A percentile compares a stretch with the other conserved stretches of the same genome.
These are phyloP conservation scores for Tautogolabrus adspersus DNA, from an alignment of 2,113 vertebrate species.

Conservation along the genomic window DNA sequence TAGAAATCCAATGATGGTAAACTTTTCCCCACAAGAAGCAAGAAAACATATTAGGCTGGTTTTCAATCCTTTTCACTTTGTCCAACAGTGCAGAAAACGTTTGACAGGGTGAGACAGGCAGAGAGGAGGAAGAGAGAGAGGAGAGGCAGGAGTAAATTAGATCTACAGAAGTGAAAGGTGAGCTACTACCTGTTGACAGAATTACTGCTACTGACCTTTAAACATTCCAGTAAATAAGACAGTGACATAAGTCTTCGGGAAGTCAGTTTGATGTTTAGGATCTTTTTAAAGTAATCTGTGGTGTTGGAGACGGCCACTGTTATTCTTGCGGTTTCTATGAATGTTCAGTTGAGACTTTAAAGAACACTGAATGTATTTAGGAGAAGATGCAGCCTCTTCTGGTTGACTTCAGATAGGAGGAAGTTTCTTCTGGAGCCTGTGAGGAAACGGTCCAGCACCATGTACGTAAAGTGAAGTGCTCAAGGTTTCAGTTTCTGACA, in stretches of 20 bases:
- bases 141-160: slow-evolving; percentile 49
- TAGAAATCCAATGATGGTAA: background rate
- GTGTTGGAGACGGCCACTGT: background rate
- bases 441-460: background rate
- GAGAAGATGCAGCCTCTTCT: background rate
- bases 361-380: background rate
- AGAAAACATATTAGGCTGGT: background rate
- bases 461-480: slow-evolving; percentile 21
- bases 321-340: background rate
- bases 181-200: slow-evolving; percentile 20
- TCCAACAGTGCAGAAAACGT: slow-evolving; percentile 35
- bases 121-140: slow-evolving; percentile 36
- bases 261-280: background rate
- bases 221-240: background rate
- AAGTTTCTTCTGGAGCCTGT: slow-evolving; percentile 36
- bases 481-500: slow-evolving; percentile 31
- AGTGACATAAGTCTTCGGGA: background rate
- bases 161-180: slow-evolving; percentile 49
- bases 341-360: background rate
- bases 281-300: too few species aligned
- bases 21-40: background rate
- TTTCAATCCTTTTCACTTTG: slow-evolving; percentile 42
- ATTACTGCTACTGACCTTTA: background rate
- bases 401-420: slow-evolving; percentile 33
- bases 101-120: slow-evolving; percentile 56